A percentile compares a stretch with the other conserved stretches of the same genome.
phyloP scores from a whole-genome alignment of 2,888 invertebrate genomes.

The Augochlorella aurata region DNA sequence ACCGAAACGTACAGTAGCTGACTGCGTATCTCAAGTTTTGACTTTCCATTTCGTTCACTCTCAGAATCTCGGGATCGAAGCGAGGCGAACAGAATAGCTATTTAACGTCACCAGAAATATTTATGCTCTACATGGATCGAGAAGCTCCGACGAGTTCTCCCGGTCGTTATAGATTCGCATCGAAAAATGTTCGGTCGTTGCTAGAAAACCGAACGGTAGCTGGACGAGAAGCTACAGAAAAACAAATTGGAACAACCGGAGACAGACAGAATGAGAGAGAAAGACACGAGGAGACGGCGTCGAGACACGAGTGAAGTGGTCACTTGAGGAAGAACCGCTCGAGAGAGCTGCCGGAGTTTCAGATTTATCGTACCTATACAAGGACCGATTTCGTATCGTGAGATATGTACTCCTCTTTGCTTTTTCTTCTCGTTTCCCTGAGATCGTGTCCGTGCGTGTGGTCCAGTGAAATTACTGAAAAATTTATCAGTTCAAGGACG shows the following conservation, averaged over 20 bases:
- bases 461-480: constrained; percentile 44
- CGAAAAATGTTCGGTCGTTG: not conserved
- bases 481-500: constrained; percentile 16
- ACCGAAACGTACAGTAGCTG: constrained; percentile 1
- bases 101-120: not conserved
- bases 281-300: constrained; percentile 53
- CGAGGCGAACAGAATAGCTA: not conserved
- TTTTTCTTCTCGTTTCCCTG: constrained; percentile 30
- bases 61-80: not conserved
- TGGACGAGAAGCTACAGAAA: constrained; percentile 66
- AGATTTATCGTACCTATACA: constrained; percentile 72
- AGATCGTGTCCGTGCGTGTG: constrained; percentile 57
- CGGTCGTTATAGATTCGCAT: not conserved
- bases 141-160: too few species aligned
- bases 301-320: constrained; percentile 75
- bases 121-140: not conserved
- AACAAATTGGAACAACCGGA: constrained; percentile 20
- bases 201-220: not conserved
- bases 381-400: constrained; percentile 65
- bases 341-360: constrained; percentile 68
- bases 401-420: constrained; percentile 37
- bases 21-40: not conserved
- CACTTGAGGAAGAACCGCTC: constrained; percentile 71
- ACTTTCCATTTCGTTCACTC: not conserved
- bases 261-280: constrained; percentile 43